Conservation (phyloP, 2,113 vertebrate genomes). For the Centropristis striata region DNA sequence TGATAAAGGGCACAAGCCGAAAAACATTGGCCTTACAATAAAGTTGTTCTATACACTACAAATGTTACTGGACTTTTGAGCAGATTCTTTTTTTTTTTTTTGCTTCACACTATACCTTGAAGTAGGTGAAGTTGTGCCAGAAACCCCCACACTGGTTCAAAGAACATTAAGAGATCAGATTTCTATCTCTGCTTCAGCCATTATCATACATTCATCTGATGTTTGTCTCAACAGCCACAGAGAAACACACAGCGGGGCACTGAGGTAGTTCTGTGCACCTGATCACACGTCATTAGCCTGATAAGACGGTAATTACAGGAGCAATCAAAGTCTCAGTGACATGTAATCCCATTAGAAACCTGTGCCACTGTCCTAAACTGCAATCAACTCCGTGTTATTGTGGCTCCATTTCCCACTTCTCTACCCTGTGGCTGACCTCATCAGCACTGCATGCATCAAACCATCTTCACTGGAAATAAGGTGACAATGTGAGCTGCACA, state of each 20-base stretch:
- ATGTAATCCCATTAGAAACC: conserved; percentile 79
- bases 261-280: conserved; percentile 48
- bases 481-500: conserved; percentile 9
- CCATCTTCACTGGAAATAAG: conserved; percentile 25
- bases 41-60: too few species aligned
- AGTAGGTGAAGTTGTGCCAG: too few species aligned
- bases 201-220: conserved; percentile 34
- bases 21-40: too few species aligned
- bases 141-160: background rate
- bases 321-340: conserved; percentile 76
- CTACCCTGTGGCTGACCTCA: conserved; percentile 36
- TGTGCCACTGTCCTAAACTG: conserved; percentile 38
- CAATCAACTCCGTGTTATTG: conserved; percentile 70
- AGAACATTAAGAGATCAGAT: conserved; percentile 34
- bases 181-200: conserved; percentile 25
- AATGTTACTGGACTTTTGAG: too few species aligned
- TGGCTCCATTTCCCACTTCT: conserved; percentile 50
- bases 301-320: conserved; percentile 74
- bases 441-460: conserved; percentile 36
- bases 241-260: conserved; percentile 15
- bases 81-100: too few species aligned
- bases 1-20: too few species aligned
- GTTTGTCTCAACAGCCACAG: conserved; percentile 10
- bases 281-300: conserved; percentile 62
- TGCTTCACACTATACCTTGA: too few species aligned